Percentiles rank a stretch among this genome's conserved stretches.
These are phyloP conservation scores for Helarctos malayanus DNA, from an alignment of 2,797 vertebrate species.

Conservation along the genomic window DNA sequence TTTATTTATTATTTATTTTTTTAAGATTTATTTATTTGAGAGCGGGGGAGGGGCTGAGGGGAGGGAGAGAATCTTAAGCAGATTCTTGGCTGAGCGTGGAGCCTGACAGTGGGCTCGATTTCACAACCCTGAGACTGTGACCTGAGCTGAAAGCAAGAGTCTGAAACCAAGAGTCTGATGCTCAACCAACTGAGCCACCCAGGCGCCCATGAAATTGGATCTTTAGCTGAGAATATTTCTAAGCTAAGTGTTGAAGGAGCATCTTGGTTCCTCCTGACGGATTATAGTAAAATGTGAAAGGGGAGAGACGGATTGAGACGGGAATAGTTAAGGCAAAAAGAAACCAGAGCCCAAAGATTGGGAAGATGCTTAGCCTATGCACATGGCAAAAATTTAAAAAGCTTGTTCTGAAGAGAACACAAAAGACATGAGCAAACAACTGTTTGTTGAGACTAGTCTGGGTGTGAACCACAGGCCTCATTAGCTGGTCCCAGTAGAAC, in stretches of 20 bases:
- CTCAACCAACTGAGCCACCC: no score
- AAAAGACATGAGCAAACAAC: neutral
- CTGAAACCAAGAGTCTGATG: no score
- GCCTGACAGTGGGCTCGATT: no score
- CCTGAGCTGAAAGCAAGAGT: no score
- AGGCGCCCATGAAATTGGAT: neutral
- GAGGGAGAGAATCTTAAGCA: no score
- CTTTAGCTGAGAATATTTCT: neutral
- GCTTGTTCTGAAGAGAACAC: neutral
- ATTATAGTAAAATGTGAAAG: neutral
- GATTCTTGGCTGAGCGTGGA: no score
- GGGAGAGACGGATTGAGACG: neutral
- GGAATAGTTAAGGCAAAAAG: neutral
- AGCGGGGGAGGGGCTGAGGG: no score
- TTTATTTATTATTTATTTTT: no score
- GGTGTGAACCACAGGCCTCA: neutral
- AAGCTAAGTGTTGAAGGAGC: neutral
- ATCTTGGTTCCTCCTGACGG: neutral
- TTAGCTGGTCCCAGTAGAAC: neutral
- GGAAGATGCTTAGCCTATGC: neutral
- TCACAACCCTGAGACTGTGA: no score
- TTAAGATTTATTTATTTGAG: no score
- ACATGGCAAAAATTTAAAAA: neutral
- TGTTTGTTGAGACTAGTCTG: neutral
- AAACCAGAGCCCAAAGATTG: neutral